Evolutionary conservation across 2,113 vertebrate genomes (phyloP), one percentile per base, ranked within the genome.

Genomic region (Prionailurus viverrinus): DNA sequence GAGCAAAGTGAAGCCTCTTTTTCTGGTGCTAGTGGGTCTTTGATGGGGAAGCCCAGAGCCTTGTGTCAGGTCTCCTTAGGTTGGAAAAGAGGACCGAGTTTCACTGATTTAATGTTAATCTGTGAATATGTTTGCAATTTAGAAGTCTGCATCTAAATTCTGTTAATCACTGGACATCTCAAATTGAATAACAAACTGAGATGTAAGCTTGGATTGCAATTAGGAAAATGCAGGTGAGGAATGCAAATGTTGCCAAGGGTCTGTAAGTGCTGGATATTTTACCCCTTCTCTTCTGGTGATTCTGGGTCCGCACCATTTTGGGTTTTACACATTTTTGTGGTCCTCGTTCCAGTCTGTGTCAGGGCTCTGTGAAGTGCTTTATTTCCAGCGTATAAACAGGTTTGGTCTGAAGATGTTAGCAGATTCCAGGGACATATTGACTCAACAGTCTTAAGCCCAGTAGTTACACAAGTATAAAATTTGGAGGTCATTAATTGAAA

Each of bases 401-500:
- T 92, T 91, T 97, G 85, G 7, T 10, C 4, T 66, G 71, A 93
- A 93, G 85, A 78, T 27, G 1, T 66, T 97, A 98, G 39, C 58
- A 25, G 78, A 12, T 96, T 95, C 96, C 93, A 96, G 68, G 97
- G 87, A 93, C 87, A 14, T 74, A 63, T 0, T 94, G 98, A 55
- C 53, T 18, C 71, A 78, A 95, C 73, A 31, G 79, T 65, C 83
- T 87, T 13, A 90, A 93, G 68, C 65, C 88, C 92, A 73, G 41
- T 94, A 95, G 51, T 1, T 95, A 80, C 16, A 7, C 55, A 92
- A 83, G 0, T 79, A 79, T 69, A 83, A 91, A 36, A 88, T 91
- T 96, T 91, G 66, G 84, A 83, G 85, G 65, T 85, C 91, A 93
- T 96, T 97, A 97, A 95, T 80, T 90, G 96, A 95, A 98, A 91